Evolutionary conservation across 1,140 invertebrate species (phyloP).

Genomic region (Sarcophaga bullata): DNA sequence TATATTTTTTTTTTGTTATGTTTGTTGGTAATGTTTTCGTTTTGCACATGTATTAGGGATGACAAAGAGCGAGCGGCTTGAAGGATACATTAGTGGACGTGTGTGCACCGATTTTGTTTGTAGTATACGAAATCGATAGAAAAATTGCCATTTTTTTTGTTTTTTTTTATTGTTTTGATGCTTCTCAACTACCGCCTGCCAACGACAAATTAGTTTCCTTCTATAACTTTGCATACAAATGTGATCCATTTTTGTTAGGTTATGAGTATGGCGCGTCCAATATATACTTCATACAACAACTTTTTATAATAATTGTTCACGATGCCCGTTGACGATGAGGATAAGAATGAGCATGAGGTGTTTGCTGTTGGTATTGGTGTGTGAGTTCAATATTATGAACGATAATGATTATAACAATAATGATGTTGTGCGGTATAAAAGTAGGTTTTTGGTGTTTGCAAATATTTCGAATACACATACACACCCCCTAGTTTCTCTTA

Average conservation of each 20-base stretch:
- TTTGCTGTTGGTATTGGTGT: neutral
- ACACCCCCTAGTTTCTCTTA: too few species aligned
- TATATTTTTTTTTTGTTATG: too few species aligned
- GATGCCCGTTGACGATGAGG: neutral
- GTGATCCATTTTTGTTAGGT: neutral
- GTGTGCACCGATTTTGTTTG: neutral
- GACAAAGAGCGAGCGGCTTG: neutral
- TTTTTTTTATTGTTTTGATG: neutral
- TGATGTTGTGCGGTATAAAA: constrained; percentile 1
- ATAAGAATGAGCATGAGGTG: neutral
- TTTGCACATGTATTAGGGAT: too few species aligned
- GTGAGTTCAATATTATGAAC: neutral
- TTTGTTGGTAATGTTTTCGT: too few species aligned
- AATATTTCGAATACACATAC: neutral
- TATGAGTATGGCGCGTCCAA: too few species aligned
- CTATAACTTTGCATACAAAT: neutral
- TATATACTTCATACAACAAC: too few species aligned
- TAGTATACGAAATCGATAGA: constrained; percentile 40
- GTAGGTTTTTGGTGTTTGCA: neutral
- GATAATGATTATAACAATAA: too few species aligned
- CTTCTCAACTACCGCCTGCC: neutral
- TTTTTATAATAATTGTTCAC: neutral
- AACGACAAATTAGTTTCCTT: constrained; percentile 2
- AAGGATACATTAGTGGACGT: constrained; percentile 16
- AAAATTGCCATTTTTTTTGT: neutral